phyloP scores from a whole-genome alignment of 23 tunicate genomes.

The Corella eumyota region DNA sequence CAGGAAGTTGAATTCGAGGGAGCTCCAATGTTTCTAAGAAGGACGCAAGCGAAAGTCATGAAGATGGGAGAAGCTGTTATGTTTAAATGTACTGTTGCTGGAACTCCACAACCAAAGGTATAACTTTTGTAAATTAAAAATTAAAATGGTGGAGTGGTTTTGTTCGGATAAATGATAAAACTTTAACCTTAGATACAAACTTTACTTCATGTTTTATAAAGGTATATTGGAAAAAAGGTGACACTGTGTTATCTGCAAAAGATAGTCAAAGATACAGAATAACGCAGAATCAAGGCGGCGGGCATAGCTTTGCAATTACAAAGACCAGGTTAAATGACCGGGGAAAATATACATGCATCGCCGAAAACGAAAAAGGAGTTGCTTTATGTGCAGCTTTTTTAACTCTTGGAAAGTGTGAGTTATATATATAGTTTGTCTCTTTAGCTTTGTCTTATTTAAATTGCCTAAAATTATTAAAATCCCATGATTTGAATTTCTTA shows the following conservation, averaged over 20 bases:
- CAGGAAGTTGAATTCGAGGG: slow-evolving; percentile 38
- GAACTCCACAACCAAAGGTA: slow-evolving; percentile 31
- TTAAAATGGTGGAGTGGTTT: neutral
- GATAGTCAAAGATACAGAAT: slow-evolving; percentile 7
- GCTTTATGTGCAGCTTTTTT: slow-evolving; percentile 20
- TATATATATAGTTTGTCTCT: no score
- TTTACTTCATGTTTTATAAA: neutral
- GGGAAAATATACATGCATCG: slow-evolving; percentile 53
- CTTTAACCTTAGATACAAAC: no score
- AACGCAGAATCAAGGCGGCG: slow-evolving; percentile 13
- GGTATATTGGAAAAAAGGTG: slow-evolving; percentile 43
- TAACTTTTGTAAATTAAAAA: neutral
- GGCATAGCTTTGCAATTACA: slow-evolving; percentile 5
- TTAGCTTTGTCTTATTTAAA: no score
- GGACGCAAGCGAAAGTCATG: slow-evolving; percentile 12
- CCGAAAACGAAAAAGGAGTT: slow-evolving; percentile 45
- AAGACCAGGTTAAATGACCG: slow-evolving; percentile 16
- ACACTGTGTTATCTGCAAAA: slow-evolving; percentile 1
- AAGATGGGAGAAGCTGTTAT: slow-evolving; percentile 17
- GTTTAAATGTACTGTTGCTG: slow-evolving; percentile 45
- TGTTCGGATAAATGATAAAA: neutral
- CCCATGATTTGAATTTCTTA: no score
- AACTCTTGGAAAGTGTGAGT: neutral
- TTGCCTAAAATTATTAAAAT: no score
- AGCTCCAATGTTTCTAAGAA: slow-evolving; percentile 39